phyloP scores from a whole-genome alignment of 2,113 vertebrate genomes.

The Oncorhynchus keta region DNA sequence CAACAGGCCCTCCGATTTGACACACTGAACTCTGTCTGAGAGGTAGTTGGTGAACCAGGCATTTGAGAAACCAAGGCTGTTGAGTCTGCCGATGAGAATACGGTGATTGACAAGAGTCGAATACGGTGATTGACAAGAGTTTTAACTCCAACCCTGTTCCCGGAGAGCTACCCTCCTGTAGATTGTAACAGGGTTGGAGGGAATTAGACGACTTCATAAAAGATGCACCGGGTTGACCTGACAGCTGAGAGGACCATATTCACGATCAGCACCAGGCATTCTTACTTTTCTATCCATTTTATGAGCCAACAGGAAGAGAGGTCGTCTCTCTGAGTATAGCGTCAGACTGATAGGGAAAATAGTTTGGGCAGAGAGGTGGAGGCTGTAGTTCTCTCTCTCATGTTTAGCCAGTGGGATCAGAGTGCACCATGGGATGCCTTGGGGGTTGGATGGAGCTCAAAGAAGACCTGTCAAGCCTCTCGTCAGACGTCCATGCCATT shows the following conservation, averaged over 20 bases:
- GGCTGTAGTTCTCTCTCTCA: constrained; percentile 34
- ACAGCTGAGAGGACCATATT: constrained; percentile 64
- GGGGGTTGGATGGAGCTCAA: constrained; percentile 53
- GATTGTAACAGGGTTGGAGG: background rate
- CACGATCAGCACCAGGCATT: constrained; percentile 40
- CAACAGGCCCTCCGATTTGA: no score
- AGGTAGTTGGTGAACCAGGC: no score
- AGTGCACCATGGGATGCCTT: constrained; percentile 46
- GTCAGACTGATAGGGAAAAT: constrained; percentile 15
- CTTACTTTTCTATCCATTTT: constrained; percentile 14
- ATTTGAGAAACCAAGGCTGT: no score
- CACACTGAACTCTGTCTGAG: no score
- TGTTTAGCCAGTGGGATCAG: constrained; percentile 52
- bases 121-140: no score
- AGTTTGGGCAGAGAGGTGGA: constrained; percentile 24
- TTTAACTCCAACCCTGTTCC: no score
- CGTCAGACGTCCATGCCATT: constrained; percentile 13
- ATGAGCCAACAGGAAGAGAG: no score
- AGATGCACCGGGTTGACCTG: constrained; percentile 65
- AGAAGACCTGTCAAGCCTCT: constrained; percentile 40
- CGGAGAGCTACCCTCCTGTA: no score
- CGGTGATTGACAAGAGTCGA: no score
- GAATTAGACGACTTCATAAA: constrained; percentile 74
- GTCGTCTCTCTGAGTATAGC: constrained; percentile 30
- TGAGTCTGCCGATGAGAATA: no score